Conservation (phyloP, 2,888 invertebrate genomes). For the Fragum sueziense region DNA sequence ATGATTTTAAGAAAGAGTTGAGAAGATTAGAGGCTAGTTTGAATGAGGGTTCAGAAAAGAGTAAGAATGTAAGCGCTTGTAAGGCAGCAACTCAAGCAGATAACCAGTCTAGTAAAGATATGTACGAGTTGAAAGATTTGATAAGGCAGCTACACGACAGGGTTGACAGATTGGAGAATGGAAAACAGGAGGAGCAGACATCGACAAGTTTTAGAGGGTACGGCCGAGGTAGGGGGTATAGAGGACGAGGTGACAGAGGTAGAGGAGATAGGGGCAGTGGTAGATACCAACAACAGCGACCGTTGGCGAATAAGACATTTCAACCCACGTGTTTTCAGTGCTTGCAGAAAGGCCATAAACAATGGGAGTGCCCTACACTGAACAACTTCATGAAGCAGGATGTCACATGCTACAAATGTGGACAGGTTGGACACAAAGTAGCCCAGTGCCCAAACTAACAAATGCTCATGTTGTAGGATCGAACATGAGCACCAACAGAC, state of each 20-base stretch:
- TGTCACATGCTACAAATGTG: neutral
- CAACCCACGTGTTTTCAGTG: neutral
- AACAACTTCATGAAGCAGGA: too few species aligned
- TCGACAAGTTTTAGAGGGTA: too few species aligned
- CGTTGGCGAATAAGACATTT: neutral
- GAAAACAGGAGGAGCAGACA: too few species aligned
- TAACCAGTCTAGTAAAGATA: neutral
- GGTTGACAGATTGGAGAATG: too few species aligned
- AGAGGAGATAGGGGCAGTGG: neutral
- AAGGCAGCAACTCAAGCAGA: neutral
- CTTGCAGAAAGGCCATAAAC: neutral
- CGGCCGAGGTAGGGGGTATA: neutral
- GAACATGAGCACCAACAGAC: neutral
- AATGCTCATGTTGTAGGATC: constrained; percentile 28
- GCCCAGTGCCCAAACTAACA: constrained; percentile 16
- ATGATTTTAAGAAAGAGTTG: too few species aligned
- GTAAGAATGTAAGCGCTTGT: neutral
- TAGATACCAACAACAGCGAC: neutral
- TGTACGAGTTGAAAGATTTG: neutral
- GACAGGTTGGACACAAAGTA: neutral
- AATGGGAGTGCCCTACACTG: neutral
- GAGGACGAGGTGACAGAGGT: neutral
- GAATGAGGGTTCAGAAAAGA: too few species aligned
- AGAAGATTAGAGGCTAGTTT: too few species aligned
- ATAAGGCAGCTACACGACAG: too few species aligned